A percentile compares a stretch with the other conserved stretches of the same genome.
Conservation (phyloP, 1,140 invertebrate species). For the Drosophila sp. region DNA sequence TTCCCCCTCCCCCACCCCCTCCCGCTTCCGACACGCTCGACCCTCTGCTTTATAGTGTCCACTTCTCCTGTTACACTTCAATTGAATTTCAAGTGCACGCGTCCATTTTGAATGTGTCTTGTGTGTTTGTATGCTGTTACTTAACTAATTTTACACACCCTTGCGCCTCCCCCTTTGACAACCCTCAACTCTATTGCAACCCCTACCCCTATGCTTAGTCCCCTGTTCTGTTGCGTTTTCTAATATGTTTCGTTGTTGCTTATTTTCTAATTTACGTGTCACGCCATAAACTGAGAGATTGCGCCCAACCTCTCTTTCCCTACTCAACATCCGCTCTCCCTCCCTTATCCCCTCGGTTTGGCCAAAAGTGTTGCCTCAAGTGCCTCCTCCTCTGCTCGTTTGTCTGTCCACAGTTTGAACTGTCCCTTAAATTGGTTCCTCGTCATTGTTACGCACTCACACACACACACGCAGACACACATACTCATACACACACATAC, state of each 20-base stretch:
- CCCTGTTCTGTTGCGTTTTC: slow-evolving; percentile 32
- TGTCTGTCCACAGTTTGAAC: slow-evolving; percentile 5
- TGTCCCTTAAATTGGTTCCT: slow-evolving; percentile 71
- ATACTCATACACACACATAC: slow-evolving; percentile 45
- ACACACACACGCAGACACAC: slow-evolving; percentile 55
- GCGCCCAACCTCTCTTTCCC: slow-evolving; percentile 3
- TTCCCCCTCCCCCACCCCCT: too few species aligned
- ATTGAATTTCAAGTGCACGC: slow-evolving; percentile 69
- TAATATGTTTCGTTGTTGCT: slow-evolving; percentile 49
- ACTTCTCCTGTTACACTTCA: slow-evolving; percentile 74
- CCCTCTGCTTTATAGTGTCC: slow-evolving; percentile 14
- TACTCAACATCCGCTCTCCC: neutral
- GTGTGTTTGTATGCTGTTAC: neutral
- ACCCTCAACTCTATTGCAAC: neutral
- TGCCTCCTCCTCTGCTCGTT: slow-evolving; percentile 18
- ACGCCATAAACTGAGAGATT: slow-evolving; percentile 12
- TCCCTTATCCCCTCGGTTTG: neutral
- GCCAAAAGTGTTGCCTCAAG: slow-evolving; percentile 12
- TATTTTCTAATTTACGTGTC: slow-evolving; percentile 69
- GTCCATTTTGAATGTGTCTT: slow-evolving; percentile 59
- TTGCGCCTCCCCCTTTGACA: neutral
- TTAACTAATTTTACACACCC: slow-evolving; percentile 60
- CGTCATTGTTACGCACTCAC: slow-evolving; percentile 70
- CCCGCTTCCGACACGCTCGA: neutral
- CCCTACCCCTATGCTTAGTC: neutral